phyloP scores from a whole-genome alignment of 2,797 vertebrate species.

The Rousettus madagascariensis region DNA sequence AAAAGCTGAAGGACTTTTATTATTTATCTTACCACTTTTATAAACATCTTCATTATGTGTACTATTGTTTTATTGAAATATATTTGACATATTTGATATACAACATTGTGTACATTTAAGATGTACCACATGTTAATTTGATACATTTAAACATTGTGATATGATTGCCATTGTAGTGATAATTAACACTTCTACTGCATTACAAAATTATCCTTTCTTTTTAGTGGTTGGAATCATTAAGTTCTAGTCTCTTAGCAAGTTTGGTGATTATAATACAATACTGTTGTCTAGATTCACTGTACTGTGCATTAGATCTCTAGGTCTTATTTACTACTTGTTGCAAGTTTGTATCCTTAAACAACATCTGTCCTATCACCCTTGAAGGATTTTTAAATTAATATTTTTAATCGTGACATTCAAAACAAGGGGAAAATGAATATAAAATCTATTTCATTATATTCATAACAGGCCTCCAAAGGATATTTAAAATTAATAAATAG shows the following conservation, averaged over 20 bases:
- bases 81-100: not conserved
- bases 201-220: not conserved
- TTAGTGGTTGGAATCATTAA: not conserved
- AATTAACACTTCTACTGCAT: not conserved
- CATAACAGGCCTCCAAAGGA: not conserved
- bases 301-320: not conserved
- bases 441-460: not conserved
- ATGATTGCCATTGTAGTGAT: not conserved
- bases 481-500: not conserved
- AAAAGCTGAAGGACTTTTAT: not conserved
- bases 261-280: not conserved
- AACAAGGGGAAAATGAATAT: not conserved
- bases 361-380: not conserved
- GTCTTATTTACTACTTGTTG: not conserved
- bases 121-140: not conserved
- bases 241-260: not conserved
- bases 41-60: not conserved
- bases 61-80: not conserved
- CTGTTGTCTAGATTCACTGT: not conserved
- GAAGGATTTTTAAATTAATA: not conserved
- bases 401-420: not conserved
- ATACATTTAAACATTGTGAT: not conserved
- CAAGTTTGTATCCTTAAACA: not conserved
- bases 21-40: not conserved
- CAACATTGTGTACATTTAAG: not conserved